Base-by-base conservation (phyloP, 2,113 vertebrate genomes). In the Porphyrio hochstetteri region DNA sequence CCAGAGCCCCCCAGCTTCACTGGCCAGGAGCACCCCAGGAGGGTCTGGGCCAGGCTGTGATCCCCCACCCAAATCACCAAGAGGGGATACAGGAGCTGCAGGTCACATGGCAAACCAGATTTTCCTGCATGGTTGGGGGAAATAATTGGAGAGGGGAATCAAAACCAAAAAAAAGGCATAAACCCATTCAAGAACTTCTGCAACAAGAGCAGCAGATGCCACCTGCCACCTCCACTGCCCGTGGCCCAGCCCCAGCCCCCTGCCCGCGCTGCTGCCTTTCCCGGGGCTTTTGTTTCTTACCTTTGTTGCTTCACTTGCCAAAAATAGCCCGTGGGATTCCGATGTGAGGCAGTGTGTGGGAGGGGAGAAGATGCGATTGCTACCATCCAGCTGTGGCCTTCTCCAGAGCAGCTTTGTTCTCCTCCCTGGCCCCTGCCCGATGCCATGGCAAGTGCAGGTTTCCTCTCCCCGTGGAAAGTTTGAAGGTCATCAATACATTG, bases 381-480 rank as follows among this genome's bases (percentile, higher is more conserved):
- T 68, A 6, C 82, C 90, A 87, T 85, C 71, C 87, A 68, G 53
- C 82, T 52, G 69, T 56, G 63, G 57, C 86, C 76, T 80, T 93
- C 59, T 93, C 79, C 79, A 0, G 1, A 25, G 55, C 1, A 0
- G 33, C 67, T 86, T 82, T 82, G 42, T 55, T 82, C 70, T 77
- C 48, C 60, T 77, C 55, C 81, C 44, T 3, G 2, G 64, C 48
- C 56, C 86, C 57, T 86, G 69, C 68, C 56, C 10, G 10, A 10
- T 56, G 64, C 76, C 0, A 0, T 4, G 25, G 59, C 9, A 0
- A 64, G 64, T 2, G 9, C 60, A 4, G 65, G 29, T 86, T 88
- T 88, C 76, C 91, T 90, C 40, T 88, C 40, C 24, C 23, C 50
- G 5, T 72, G 94, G 90, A 92, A 96, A 93, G 44, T 83, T 61